These are phyloP conservation scores for Thymelicus sylvestris DNA, from an alignment of 2,888 invertebrate genomes.

Conservation along the genomic window DNA sequence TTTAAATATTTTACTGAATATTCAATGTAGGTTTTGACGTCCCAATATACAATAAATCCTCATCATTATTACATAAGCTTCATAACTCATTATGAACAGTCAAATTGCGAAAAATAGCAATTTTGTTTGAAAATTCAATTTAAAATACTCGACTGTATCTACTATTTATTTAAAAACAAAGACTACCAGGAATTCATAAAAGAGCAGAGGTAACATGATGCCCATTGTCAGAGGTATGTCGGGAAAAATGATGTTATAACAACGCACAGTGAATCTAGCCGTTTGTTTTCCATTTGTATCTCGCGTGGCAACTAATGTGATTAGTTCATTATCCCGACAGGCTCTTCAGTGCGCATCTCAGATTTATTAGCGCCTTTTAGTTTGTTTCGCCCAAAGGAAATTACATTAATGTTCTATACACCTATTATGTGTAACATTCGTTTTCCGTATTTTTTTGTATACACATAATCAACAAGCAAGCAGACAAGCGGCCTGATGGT, in stretches of 20 bases:
- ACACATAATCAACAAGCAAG: too few species aligned
- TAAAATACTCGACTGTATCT: too few species aligned
- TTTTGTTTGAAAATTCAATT: too few species aligned
- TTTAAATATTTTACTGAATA: too few species aligned
- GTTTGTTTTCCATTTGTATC: conserved; percentile 54
- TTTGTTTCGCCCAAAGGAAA: conserved; percentile 63
- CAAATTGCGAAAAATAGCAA: too few species aligned
- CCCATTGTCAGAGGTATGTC: conserved; percentile 9
- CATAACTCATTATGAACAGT: too few species aligned
- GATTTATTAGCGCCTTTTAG: conserved; percentile 70
- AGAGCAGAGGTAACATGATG: neutral
- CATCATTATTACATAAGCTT: too few species aligned
- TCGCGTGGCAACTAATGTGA: conserved; percentile 72
- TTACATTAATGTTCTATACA: conserved; percentile 50
- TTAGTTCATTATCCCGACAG: conserved; percentile 77
- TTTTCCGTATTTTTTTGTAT: neutral
- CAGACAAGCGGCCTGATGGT: too few species aligned
- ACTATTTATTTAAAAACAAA: neutral
- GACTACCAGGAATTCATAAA: neutral
- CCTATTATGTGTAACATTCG: conserved; percentile 7
- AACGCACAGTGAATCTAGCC: conserved; percentile 39
- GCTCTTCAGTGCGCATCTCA: conserved; percentile 63
- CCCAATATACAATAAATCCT: too few species aligned
- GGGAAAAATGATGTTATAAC: conserved; percentile 13
- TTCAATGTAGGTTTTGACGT: too few species aligned